Percentiles rank a stretch among this genome's conserved stretches.
Evolutionary conservation across 2,888 invertebrate genomes (phyloP).

Genomic region (Hirtodrosophila duncani): DNA sequence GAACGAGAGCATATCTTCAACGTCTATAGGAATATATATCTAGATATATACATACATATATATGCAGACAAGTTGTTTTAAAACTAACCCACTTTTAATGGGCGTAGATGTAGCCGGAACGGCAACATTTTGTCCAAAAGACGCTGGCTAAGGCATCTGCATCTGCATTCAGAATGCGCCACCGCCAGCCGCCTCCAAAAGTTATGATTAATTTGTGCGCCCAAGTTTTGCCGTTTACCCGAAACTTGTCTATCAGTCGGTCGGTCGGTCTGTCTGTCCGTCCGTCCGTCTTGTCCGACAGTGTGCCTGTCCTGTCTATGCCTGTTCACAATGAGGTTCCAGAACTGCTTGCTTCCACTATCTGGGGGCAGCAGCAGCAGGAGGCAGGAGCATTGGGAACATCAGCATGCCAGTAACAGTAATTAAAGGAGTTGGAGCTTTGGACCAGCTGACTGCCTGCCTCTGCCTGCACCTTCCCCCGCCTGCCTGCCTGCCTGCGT

Average conservation of each 20-base stretch:
- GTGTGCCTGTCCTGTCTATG: constrained; percentile 7
- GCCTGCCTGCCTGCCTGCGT: constrained; percentile 16
- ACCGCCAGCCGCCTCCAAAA: constrained; percentile 47
- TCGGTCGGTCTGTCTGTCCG: no score
- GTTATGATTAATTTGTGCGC: constrained; percentile 72
- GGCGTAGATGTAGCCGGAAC: no score
- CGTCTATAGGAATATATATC: no score
- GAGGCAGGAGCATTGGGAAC: constrained; percentile 7
- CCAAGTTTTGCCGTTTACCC: constrained; percentile 62
- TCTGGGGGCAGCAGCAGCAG: constrained; percentile 28
- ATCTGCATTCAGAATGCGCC: constrained; percentile 9
- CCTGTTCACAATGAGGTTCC: constrained; percentile 40
- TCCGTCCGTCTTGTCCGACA: no score
- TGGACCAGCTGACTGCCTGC: constrained; percentile 30
- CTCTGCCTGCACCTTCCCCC: constrained; percentile 2
- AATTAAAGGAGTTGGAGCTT: constrained; percentile 56
- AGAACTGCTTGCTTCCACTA: constrained; percentile 51
- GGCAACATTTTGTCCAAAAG: constrained; percentile 23
- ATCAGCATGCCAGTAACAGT: constrained; percentile 33
- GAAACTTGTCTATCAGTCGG: constrained; percentile 48
- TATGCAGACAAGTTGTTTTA: no score
- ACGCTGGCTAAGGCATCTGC: constrained; percentile 8
- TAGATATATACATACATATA: no score
- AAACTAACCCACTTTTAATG: constrained; percentile 66
- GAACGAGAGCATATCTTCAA: constrained; percentile 9